Percentiles rank a stretch among this genome's conserved stretches.
phyloP scores from a whole-genome alignment of 1,140 invertebrate genomes.

The Drosophila varians region DNA sequence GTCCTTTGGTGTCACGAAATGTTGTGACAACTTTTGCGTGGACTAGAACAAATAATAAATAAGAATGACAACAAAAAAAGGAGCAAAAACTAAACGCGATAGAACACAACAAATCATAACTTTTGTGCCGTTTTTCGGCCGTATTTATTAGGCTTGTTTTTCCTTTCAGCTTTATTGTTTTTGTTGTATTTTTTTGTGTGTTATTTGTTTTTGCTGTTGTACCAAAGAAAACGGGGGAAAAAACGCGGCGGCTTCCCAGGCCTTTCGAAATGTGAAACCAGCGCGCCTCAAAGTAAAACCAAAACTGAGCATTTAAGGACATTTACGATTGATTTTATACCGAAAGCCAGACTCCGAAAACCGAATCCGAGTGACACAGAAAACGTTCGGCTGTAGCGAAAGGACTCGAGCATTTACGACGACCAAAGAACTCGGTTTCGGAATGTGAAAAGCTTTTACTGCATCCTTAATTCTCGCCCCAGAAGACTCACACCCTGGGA shows the following conservation, averaged over 20 bases:
- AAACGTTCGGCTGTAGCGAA: slow-evolving; percentile 40
- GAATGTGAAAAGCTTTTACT: slow-evolving; percentile 45
- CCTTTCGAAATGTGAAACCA: slow-evolving; percentile 49
- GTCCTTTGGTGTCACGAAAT: slow-evolving; percentile 44
- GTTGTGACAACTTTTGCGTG: slow-evolving; percentile 37
- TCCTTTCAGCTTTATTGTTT: slow-evolving; percentile 26
- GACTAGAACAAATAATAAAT: slow-evolving; percentile 1
- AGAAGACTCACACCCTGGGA: background rate
- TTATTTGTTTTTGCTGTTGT: slow-evolving; percentile 35
- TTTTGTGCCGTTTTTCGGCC: slow-evolving; percentile 26
- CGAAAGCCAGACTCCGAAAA: slow-evolving; percentile 53
- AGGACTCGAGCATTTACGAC: slow-evolving; percentile 31
- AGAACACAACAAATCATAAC: slow-evolving; percentile 34
- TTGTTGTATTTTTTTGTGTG: slow-evolving; percentile 31
- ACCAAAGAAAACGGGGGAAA: slow-evolving; percentile 43
- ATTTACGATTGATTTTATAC: slow-evolving; percentile 83
- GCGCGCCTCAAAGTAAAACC: slow-evolving; percentile 67
- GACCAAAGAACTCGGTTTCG: slow-evolving; percentile 30
- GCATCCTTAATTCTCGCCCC: background rate
- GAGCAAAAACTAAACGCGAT: slow-evolving; percentile 40
- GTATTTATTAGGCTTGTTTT: slow-evolving; percentile 35
- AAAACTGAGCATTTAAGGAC: slow-evolving; percentile 82
- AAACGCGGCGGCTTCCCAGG: slow-evolving; percentile 40
- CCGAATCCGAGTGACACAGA: slow-evolving; percentile 62
- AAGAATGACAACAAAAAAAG: slow-evolving; percentile 24